phyloP scores from a whole-genome alignment of 2,888 invertebrate species.

The Abrostola triplasia region DNA sequence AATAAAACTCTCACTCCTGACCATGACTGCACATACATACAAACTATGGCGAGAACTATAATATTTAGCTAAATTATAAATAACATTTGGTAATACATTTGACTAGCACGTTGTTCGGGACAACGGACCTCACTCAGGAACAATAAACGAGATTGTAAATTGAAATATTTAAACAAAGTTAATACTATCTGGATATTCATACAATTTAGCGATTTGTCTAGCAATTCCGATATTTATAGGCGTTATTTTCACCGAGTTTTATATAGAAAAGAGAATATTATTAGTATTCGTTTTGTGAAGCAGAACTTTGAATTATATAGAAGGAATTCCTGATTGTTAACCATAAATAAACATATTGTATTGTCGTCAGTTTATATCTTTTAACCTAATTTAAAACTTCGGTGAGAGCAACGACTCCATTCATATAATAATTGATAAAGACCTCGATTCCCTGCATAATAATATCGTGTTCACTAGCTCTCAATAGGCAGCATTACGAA shows the following conservation, averaged over 20 bases:
- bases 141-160: slow-evolving; percentile 32
- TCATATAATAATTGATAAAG: slow-evolving; percentile 6
- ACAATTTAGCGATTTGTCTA: slow-evolving; percentile 30
- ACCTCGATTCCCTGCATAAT: slow-evolving; percentile 29
- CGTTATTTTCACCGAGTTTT: slow-evolving; percentile 23
- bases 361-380: no score
- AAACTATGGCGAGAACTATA: slow-evolving; percentile 51
- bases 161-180: slow-evolving; percentile 27
- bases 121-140: slow-evolving; percentile 46
- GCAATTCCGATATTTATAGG: slow-evolving; percentile 14
- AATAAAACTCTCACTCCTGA: slow-evolving; percentile 16
- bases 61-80: slow-evolving; percentile 61
- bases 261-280: not conserved
- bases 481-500: slow-evolving; percentile 39
- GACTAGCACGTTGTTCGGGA: slow-evolving; percentile 69
- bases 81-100: slow-evolving; percentile 73
- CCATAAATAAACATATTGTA: no score
- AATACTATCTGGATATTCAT: slow-evolving; percentile 44
- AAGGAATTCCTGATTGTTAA: no score
- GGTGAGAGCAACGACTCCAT: slow-evolving; percentile 12
- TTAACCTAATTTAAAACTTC: not conserved
- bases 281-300: not conserved
- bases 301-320: no score
- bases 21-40: slow-evolving; percentile 32
- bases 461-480: slow-evolving; percentile 34